Evolutionary conservation across 2,797 vertebrate species (phyloP).

Genomic region (Schizopygopsis malacanthus): DNA sequence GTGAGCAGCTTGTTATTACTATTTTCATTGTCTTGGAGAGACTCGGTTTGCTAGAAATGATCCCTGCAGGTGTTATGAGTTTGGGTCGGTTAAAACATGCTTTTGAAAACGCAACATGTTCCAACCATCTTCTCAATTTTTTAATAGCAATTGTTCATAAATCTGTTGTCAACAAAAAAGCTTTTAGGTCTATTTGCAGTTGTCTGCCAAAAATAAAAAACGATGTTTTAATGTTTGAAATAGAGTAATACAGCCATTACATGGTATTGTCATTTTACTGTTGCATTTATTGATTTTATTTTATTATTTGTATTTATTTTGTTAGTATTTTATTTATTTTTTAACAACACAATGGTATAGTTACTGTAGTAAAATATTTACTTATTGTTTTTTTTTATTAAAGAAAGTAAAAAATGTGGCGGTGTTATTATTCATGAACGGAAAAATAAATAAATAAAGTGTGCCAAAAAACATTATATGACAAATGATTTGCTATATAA

Average conservation of each 20-base stretch:
- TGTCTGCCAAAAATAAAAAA: neutral
- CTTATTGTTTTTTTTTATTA: no score
- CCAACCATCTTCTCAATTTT: neutral
- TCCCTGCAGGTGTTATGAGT: neutral
- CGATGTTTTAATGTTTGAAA: neutral
- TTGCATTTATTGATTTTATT: neutral
- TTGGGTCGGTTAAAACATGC: neutral
- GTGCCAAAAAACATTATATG: neutral
- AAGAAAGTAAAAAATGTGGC: no score
- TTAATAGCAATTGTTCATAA: neutral
- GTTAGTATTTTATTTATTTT: no score
- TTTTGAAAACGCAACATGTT: neutral
- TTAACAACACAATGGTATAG: neutral
- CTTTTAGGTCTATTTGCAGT: neutral
- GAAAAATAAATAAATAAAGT: no score
- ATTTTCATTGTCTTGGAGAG: neutral
- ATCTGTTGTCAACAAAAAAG: neutral
- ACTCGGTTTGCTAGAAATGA: neutral
- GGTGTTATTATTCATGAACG: no score
- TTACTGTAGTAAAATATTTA: neutral
- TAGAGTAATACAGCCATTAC: slow-evolving; percentile 39
- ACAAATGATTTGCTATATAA: neutral
- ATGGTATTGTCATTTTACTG: neutral
- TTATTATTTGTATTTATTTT: neutral
- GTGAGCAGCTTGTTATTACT: neutral